Conservation (phyloP, 2,113 vertebrate species). For the Neopipo cinnamomea region DNA sequence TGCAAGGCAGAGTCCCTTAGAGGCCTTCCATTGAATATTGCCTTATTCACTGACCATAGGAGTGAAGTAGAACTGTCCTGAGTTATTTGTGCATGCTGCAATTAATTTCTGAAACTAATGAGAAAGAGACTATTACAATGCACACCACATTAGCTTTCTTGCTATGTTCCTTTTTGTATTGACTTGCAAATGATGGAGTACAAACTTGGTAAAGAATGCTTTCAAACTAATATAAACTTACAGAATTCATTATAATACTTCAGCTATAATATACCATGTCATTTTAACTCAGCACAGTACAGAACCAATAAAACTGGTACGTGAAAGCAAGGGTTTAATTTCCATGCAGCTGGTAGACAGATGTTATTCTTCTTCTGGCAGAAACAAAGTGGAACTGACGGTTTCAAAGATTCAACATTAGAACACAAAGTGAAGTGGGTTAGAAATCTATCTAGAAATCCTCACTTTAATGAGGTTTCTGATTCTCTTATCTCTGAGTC, state of each 20-base stretch:
- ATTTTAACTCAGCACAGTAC: background rate
- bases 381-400: background rate
- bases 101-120: slow-evolving; percentile 9
- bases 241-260: background rate
- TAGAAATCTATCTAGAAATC: background rate
- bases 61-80: background rate
- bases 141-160: background rate
- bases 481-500: slow-evolving; percentile 5
- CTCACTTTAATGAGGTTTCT: background rate
- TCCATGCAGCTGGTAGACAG: background rate
- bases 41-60: background rate
- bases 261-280: background rate
- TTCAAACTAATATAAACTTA: background rate
- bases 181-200: slow-evolving; percentile 1
- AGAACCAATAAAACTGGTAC: background rate
- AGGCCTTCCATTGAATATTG: background rate
- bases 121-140: background rate
- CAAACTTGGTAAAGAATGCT: background rate
- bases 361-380: background rate
- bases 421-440: background rate
- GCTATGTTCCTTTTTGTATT: background rate
- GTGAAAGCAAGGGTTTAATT: slow-evolving; percentile 6
- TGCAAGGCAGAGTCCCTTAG: background rate
- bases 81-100: background rate
- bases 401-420: background rate